These are phyloP conservation scores for Plestiodon gilberti DNA, from an alignment of 2,113 vertebrate species.

Conservation along the genomic window DNA sequence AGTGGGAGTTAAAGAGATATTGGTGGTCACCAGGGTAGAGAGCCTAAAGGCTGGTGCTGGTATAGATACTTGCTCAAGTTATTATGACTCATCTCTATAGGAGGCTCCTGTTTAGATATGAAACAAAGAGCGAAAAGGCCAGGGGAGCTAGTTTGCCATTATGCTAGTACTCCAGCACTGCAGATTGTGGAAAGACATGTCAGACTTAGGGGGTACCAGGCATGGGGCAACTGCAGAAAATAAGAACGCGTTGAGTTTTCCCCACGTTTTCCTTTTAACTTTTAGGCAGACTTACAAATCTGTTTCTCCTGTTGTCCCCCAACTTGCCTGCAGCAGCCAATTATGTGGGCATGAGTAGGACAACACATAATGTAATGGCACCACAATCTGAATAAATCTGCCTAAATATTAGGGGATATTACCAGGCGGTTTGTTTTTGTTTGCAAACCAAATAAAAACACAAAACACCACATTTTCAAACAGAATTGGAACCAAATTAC, in stretches of 20 bases:
- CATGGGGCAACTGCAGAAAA: background rate
- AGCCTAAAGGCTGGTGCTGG: slow-evolving; percentile 44
- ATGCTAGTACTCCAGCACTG: background rate
- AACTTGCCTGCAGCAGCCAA: background rate
- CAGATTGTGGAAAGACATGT: background rate
- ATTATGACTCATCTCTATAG: slow-evolving; percentile 40
- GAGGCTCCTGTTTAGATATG: background rate
- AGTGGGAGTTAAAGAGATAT: slow-evolving; percentile 39
- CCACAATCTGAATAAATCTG: background rate
- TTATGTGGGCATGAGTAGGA: background rate
- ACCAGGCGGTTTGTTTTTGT: no score
- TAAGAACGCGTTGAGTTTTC: background rate
- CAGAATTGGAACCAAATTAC: no score
- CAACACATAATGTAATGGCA: background rate
- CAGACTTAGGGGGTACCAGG: background rate
- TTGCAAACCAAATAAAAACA: no score
- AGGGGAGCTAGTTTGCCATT: background rate
- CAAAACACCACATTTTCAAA: no score
- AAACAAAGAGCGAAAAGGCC: slow-evolving; percentile 30
- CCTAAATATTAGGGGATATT: background rate
- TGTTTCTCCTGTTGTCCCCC: background rate
- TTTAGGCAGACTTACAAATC: background rate
- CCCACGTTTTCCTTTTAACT: background rate
- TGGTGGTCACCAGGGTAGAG: slow-evolving; percentile 41
- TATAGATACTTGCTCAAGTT: slow-evolving; percentile 9